Evolutionary conservation across 92 coral and sea anemone genomes (phyloP), one percentile per base, ranked within the genome.

Genomic region (Umimayanthus chanpuru): DNA sequence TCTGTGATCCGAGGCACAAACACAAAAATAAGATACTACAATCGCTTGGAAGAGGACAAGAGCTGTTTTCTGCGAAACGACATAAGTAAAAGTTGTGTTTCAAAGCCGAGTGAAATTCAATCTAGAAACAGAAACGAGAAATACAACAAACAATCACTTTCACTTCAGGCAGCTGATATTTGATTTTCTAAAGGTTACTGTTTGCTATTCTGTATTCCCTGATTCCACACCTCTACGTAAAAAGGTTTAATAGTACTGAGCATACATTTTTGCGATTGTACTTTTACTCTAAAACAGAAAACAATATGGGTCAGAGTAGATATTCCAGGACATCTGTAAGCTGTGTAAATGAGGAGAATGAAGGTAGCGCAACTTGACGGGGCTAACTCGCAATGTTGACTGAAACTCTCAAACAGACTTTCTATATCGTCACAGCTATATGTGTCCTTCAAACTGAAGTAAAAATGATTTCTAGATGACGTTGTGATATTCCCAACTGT

Each of bases 241-340:
- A 75, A 40, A 61, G 68, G 26, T 36, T 75, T 75, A 50, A 75
- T 39, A 39, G 6, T 15, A 40, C 11, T 7, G 28, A 75, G 25
- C 41, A 29, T n/a, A 29, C 16, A 36, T 55, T 12, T 20, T 55
- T 25, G 67, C 2, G 23, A 26, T 32, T 10, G 28, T 29, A 39
- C 32, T 81, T 49, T 36, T 36, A 15, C 25, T 32, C 15, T 81
- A 58, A 36, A 64, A 81, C 43, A 81, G 18, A 81, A 11, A 28
- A 58, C 26, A 56, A 38, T 81, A 20, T 20, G 36, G 18, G 67
- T 8, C 21, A 15, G 49, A 36, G 73, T 18, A 32, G 85, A 6
- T 21, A 21, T 58, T 53, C 72, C 29, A 18, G 18, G 15, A 58
- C 85, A 81, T 36, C 85, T 81, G 85, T 20, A 81, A 81, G 85